These are phyloP conservation scores for Osmerus mordax DNA, from an alignment of 2,113 vertebrate species.

Conservation along the genomic window DNA sequence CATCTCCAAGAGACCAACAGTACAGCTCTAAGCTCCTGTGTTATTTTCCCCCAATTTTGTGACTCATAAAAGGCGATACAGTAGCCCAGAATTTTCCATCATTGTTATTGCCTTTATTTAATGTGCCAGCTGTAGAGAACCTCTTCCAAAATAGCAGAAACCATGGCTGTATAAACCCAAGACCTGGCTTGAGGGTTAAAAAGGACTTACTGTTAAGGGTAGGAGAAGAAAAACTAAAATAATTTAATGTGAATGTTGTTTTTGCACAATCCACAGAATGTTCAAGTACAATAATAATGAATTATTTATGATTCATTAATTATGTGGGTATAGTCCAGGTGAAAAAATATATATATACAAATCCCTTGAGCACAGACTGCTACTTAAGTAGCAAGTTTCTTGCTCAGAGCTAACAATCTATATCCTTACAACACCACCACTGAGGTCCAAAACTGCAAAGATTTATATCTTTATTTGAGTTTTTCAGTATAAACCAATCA, in stretches of 20 bases:
- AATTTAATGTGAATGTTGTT: conserved; percentile 1
- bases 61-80: conserved; percentile 47
- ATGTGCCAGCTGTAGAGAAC: conserved; percentile 49
- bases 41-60: conserved; percentile 24
- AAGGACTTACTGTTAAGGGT: conserved; percentile 62
- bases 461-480: too few species aligned
- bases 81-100: conserved; percentile 59
- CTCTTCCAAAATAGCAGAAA: conserved; percentile 56
- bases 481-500: too few species aligned
- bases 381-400: conserved; percentile 35
- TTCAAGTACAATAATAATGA: conserved; percentile 50
- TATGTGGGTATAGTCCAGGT: conserved; percentile 52
- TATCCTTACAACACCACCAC: too few species aligned
- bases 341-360: conserved; percentile 48
- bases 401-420: conserved; percentile 10
- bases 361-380: conserved; percentile 36
- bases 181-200: conserved; percentile 50
- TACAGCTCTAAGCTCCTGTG: too few species aligned
- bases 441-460: too few species aligned
- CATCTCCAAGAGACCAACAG: conserved; percentile 2
- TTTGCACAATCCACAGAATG: conserved; percentile 47
- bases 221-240: conserved; percentile 59
- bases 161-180: conserved; percentile 53
- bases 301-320: neutral
- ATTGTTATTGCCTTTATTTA: conserved; percentile 38